phyloP scores from a whole-genome alignment of 2,113 vertebrate species.

The Loxodonta africana region DNA sequence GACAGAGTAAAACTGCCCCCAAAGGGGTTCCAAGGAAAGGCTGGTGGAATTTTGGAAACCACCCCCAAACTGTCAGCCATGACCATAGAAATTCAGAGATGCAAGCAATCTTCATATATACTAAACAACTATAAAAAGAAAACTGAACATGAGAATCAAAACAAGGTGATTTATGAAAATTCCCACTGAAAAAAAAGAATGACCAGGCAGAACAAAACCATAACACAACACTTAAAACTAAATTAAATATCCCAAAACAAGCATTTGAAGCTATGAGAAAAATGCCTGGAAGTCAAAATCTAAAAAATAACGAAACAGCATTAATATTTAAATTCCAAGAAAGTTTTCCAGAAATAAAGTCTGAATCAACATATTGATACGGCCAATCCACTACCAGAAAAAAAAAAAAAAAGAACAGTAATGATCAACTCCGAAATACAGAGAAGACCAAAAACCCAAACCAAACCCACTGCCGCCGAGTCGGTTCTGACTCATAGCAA shows the following conservation, averaged over 20 bases:
- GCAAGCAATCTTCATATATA: background rate
- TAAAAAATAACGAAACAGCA: background rate
- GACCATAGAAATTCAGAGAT: slow-evolving; percentile 1
- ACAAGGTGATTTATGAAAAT: background rate
- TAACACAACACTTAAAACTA: background rate
- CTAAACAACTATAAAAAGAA: background rate
- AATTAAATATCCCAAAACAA: background rate
- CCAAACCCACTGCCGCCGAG: no score
- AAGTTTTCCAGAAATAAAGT: background rate
- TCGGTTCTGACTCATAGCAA: no score
- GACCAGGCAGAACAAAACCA: background rate
- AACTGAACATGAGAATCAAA: background rate
- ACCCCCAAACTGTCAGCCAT: background rate
- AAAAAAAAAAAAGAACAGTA: background rate
- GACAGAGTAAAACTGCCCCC: no score
- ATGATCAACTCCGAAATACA: background rate
- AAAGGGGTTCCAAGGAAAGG: no score
- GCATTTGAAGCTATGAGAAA: background rate
- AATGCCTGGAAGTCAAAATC: background rate
- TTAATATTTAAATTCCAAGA: slow-evolving; percentile 34
- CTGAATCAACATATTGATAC: background rate
- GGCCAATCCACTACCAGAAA: background rate
- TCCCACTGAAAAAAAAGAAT: background rate
- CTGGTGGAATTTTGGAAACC: background rate
- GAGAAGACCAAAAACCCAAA: background rate